Evolutionary conservation across 2,797 vertebrate species (phyloP), one percentile per base, ranked within the genome.

Genomic region (Malacoctenus gilli): DNA sequence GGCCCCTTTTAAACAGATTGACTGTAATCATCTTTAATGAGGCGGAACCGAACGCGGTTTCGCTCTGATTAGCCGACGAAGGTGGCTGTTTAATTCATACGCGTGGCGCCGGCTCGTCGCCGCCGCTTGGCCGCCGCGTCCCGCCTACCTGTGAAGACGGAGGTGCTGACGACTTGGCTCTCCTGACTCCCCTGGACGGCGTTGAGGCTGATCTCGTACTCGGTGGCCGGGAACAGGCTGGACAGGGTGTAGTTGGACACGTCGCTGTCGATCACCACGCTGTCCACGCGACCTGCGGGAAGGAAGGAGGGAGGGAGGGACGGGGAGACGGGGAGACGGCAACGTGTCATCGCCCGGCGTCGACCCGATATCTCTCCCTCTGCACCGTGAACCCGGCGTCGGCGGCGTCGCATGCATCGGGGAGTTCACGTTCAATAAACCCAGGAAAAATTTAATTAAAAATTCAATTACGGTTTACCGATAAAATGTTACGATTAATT

Each of bases 151-250:
- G 85, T 75, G 59, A 89, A 82, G 0, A 91, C 89, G 0, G 85
- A 92, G 22, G 89, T 93, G 75, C 77, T 94, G 86, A 94, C 70
- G 53, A 91, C 76, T 68, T 91, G 93, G 1, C 96, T 99, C 84
- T 99, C 96, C 62, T 95, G 94, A 59, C 91, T 90, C 63, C 95
- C 95, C 35, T 88, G 87, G 58, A 98, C 89, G 0, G 93, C 93
- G 46, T 91, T 97, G 72, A 99, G 55, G 59, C 74, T 92, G 11
- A 99, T 94, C 77, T 95, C 91, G 0, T 99, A 98, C 77, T 97
- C 94, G 0, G 94, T 98, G 23, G 95, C 95, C 0, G 97, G 95
- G 71, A 95, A 87, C 55, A 99, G 89, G 63, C 86, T 93, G 52
- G 73, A 91, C 83, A 99, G 82, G 23, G 85, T 83, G 66, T 94